phyloP scores from a whole-genome alignment of 2,797 vertebrate genomes.

The Miopithecus talapoin region DNA sequence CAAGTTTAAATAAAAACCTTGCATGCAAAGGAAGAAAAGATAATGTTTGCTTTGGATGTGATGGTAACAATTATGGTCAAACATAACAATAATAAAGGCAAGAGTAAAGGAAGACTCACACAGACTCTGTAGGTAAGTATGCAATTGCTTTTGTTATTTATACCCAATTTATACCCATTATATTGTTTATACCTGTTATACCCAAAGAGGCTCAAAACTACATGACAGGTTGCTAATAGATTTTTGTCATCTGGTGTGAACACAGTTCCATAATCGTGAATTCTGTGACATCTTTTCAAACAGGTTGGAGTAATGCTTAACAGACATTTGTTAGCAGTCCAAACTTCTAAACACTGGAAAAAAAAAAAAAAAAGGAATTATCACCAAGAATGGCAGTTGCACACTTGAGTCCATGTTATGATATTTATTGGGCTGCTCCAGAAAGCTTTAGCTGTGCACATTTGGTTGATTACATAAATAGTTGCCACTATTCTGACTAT shows the following conservation, averaged over 20 bases:
- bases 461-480: constrained; percentile 56
- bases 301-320: constrained; percentile 57
- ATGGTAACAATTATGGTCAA: not conserved
- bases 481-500: constrained; percentile 38
- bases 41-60: not conserved
- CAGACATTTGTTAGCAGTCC: constrained; percentile 46
- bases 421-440: constrained; percentile 38
- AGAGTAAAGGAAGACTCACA: not conserved
- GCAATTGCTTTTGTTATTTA: not conserved
- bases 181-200: not conserved
- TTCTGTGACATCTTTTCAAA: constrained; percentile 63
- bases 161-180: not conserved
- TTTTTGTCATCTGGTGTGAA: constrained; percentile 66
- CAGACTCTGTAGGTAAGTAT: not conserved
- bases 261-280: constrained; percentile 25
- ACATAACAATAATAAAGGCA: not conserved
- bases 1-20: not conserved
- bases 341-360: not conserved
- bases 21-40: not conserved
- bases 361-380: constrained; percentile 12
- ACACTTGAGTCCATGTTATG: constrained; percentile 16
- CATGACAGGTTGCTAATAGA: constrained; percentile 45
- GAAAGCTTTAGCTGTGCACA: constrained; percentile 16
- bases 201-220: constrained; percentile 27
- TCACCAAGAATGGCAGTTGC: constrained; percentile 18